Conservation (phyloP, 1,140 invertebrate genomes). For the Caenorhabditis tropicalis region DNA sequence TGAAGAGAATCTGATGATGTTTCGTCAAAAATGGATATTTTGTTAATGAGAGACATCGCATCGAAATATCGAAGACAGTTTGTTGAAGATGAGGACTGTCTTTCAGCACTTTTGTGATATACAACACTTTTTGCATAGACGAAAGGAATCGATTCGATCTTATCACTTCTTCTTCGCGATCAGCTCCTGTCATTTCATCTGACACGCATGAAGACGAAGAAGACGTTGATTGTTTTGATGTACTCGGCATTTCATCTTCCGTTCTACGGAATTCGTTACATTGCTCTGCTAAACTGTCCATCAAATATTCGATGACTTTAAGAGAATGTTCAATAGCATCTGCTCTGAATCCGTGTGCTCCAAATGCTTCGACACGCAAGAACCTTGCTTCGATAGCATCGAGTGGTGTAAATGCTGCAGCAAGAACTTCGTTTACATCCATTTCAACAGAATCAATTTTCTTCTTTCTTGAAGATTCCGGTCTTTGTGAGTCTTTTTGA, state of each 20-base stretch:
- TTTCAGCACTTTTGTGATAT: constrained; percentile 9
- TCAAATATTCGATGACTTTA: not conserved
- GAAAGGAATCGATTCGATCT: not conserved
- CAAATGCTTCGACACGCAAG: constrained; percentile 2
- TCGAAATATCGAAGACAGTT: not conserved
- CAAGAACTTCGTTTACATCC: constrained; percentile 42
- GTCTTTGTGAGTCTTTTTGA: not conserved
- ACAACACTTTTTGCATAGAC: not conserved
- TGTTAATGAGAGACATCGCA: not conserved
- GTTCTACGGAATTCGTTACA: not conserved
- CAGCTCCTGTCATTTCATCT: not conserved
- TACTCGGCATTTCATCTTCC: not conserved
- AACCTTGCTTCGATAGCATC: constrained; percentile 39
- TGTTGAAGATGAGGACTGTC: not conserved
- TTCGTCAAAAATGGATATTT: not conserved
- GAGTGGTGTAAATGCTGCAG: constrained; percentile 31
- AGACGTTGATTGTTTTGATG: not conserved
- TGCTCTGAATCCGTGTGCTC: constrained; percentile 27
- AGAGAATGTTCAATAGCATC: not conserved
- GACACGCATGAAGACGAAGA: not conserved
- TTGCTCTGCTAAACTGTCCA: constrained; percentile 8
- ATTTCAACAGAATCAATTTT: not conserved
- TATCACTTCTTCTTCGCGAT: not conserved
- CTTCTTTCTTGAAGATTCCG: not conserved
- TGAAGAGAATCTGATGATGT: not conserved